Evolutionary conservation across 2,113 vertebrate species (phyloP).

Genomic region (Macrotis lagotis): DNA sequence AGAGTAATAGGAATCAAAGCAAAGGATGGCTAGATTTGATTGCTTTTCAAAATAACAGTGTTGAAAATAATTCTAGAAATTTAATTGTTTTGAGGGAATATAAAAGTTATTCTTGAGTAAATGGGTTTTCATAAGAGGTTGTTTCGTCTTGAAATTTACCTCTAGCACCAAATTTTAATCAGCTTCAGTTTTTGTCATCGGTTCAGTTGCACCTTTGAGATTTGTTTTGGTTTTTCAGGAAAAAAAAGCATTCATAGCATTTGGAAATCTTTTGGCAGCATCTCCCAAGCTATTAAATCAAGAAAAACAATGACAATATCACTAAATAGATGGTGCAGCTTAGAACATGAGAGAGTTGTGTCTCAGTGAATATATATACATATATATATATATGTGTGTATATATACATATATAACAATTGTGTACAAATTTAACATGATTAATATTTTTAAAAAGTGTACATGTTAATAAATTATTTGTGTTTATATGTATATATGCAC

Average conservation of each 20-base stretch:
- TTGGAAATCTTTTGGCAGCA: background rate
- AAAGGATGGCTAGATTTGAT: constrained; percentile 32
- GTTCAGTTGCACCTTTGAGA: background rate
- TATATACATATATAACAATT: no score
- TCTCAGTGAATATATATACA: background rate
- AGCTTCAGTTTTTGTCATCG: background rate
- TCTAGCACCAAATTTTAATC: background rate
- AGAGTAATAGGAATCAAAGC: constrained; percentile 47
- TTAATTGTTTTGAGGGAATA: background rate
- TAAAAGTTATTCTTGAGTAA: background rate
- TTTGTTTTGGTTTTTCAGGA: background rate
- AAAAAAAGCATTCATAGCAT: background rate
- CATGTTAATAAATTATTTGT: no score
- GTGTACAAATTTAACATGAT: no score
- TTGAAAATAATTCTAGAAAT: background rate
- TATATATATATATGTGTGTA: no score
- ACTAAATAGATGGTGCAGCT: background rate
- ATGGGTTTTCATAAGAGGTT: constrained; percentile 5
- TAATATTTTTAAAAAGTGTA: no score
- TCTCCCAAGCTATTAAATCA: background rate
- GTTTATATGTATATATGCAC: background rate
- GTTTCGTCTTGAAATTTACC: background rate
- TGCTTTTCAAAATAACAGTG: constrained; percentile 20
- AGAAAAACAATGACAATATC: background rate
- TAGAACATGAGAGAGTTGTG: background rate